Percentiles rank a stretch among this genome's conserved stretches.
Conservation (phyloP, 92 coral and sea anemone species). For the Bergia sp. region DNA sequence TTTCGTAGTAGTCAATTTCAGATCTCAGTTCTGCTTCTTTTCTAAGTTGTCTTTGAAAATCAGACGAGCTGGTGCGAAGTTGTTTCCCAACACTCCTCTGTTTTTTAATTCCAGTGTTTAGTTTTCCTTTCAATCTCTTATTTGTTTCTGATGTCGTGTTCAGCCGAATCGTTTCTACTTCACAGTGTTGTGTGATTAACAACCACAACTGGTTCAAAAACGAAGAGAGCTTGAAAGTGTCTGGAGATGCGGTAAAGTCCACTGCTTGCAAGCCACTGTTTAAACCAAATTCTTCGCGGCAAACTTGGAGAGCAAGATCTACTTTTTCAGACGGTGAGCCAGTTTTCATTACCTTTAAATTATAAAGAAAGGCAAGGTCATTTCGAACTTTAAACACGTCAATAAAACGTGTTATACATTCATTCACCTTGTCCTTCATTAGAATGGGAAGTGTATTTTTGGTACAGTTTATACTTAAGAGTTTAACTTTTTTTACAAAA, state of each 20-base stretch:
- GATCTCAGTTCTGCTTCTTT: constrained; percentile 5
- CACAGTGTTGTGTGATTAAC: neutral
- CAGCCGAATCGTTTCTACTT: neutral
- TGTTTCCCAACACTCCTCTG: neutral
- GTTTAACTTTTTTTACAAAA: too few species aligned
- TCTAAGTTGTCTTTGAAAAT: neutral
- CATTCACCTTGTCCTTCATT: too few species aligned
- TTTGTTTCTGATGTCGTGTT: neutral
- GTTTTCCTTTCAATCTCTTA: neutral
- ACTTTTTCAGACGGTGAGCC: constrained; percentile 77
- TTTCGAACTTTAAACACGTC: neutral
- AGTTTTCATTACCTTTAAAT: constrained; percentile 64
- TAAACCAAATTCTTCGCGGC: constrained; percentile 62
- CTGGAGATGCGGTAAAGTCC: constrained; percentile 12
- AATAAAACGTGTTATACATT: neutral
- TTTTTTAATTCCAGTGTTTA: neutral
- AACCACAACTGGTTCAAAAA: neutral
- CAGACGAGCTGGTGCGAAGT: neutral
- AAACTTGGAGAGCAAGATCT: constrained; percentile 55
- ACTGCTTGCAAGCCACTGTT: constrained; percentile 39
- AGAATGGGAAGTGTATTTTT: neutral
- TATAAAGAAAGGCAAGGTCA: neutral
- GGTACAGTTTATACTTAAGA: too few species aligned
- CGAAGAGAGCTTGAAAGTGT: constrained; percentile 3
- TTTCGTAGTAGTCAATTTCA: constrained; percentile 16